These are phyloP conservation scores for Drosophila gunungcola DNA, from an alignment of 1,140 invertebrate genomes.

Conservation along the genomic window DNA sequence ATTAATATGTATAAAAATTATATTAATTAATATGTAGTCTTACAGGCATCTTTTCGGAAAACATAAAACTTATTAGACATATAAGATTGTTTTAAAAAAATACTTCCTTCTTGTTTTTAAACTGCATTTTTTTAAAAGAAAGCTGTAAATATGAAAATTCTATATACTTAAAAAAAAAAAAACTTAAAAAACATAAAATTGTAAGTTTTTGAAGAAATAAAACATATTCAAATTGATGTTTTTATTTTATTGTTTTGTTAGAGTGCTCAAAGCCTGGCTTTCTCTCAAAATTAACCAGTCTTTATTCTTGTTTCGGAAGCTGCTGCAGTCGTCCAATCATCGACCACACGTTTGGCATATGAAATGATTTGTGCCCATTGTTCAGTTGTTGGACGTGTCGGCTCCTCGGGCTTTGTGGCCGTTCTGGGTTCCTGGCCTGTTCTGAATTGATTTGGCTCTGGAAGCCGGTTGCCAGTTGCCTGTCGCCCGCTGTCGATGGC, in stretches of 20 bases:
- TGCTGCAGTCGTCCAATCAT: slow-evolving; percentile 48
- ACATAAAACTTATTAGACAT: background rate
- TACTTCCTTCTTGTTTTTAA: no score
- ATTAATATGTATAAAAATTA: no score
- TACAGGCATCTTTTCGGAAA: no score
- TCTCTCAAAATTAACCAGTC: background rate
- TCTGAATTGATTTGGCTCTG: slow-evolving; percentile 32
- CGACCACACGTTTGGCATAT: slow-evolving; percentile 79
- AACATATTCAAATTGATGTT: no score
- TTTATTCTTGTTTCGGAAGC: slow-evolving; percentile 15
- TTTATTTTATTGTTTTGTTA: background rate
- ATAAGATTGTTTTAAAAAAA: background rate
- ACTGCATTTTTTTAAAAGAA: no score
- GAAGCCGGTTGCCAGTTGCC: slow-evolving; percentile 2
- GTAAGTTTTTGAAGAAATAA: no score
- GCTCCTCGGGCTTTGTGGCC: slow-evolving; percentile 32
- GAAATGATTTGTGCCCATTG: slow-evolving; percentile 81
- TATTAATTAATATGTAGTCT: no score
- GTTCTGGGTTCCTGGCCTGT: slow-evolving; percentile 20
- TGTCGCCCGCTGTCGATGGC: slow-evolving; percentile 65
- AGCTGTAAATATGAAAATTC: no score
- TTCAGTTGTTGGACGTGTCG: slow-evolving; percentile 61
- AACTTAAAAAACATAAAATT: no score
- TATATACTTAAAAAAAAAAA: no score
- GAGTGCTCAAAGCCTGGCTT: background rate